These are phyloP conservation scores for Gobiocypris rarus DNA, from an alignment of 2,113 vertebrate species.

Conservation along the genomic window DNA sequence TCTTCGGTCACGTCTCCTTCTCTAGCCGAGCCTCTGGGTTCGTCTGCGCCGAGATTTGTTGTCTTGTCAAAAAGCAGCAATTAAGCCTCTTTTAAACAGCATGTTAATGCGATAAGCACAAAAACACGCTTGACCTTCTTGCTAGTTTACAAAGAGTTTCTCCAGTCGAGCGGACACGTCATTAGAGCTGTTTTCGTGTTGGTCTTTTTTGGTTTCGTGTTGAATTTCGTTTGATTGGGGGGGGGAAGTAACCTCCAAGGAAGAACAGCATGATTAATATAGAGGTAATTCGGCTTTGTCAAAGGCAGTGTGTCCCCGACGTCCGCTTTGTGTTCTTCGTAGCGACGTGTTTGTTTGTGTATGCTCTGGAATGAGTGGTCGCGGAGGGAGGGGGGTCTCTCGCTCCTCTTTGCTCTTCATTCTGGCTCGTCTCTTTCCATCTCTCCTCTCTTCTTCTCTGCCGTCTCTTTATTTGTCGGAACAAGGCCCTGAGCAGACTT, in stretches of 20 bases:
- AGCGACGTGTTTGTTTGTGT: conserved; percentile 39
- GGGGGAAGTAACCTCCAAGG: not conserved
- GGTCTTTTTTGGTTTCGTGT: not conserved
- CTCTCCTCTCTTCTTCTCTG: conserved; percentile 59
- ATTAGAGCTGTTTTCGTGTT: conserved; percentile 26
- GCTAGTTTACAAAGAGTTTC: conserved; percentile 15
- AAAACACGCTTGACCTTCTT: conserved; percentile 27
- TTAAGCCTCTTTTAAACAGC: conserved; percentile 18
- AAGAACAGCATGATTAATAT: conserved; percentile 12
- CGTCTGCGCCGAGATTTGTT: not conserved
- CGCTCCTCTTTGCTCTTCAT: not conserved
- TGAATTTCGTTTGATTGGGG: conserved; percentile 15
- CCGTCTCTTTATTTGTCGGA: conserved; percentile 72
- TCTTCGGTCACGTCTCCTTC: not conserved
- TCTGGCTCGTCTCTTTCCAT: conserved; percentile 38
- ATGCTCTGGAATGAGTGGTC: conserved; percentile 35
- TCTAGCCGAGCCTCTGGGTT: not conserved
- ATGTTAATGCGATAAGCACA: conserved; percentile 6
- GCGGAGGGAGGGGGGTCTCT: not conserved
- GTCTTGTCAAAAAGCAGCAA: conserved; percentile 15
- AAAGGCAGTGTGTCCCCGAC: conserved; percentile 11
- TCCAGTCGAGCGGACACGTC: not conserved
- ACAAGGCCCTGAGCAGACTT: conserved; percentile 73
- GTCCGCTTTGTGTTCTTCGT: not conserved
- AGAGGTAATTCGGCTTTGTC: conserved; percentile 30